phyloP scores from a whole-genome alignment of 2,888 invertebrate genomes.

The Thyatira batis region DNA sequence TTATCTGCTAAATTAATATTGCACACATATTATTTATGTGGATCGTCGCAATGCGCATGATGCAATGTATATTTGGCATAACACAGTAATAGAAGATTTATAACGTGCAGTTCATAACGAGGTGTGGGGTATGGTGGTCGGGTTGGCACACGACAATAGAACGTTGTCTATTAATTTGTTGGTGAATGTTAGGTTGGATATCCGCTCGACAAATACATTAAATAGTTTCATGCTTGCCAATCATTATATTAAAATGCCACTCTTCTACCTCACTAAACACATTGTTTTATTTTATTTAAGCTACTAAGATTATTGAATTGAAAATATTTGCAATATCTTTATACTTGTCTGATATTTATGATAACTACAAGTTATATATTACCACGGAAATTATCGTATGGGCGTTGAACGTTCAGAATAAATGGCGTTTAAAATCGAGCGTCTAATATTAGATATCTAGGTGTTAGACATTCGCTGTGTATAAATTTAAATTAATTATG shows the following conservation, averaged over 20 bases:
- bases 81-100: conserved; percentile 15
- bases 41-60: conserved; percentile 8
- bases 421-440: conserved; percentile 20
- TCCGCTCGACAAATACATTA: not conserved
- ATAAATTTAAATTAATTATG: conserved; percentile 41
- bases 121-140: conserved; percentile 15
- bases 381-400: not conserved
- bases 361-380: not conserved
- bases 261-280: too few relatives aligned
- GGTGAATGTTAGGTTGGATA: not conserved
- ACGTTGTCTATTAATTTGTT: conserved; percentile 3
- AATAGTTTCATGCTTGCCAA: not conserved
- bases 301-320: too few relatives aligned
- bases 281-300: too few relatives aligned
- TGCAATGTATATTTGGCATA: conserved; percentile 18
- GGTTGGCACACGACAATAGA: conserved; percentile 14
- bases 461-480: conserved; percentile 29
- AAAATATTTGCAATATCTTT: not conserved
- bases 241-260: not conserved
- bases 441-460: conserved; percentile 35
- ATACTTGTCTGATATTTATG: not conserved
- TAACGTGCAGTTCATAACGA: conserved; percentile 15
- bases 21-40: conserved; percentile 18
- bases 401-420: conserved; percentile 11
- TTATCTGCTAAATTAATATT: conserved; percentile 7